Percentiles rank a stretch among this genome's conserved stretches.
phyloP scores from a whole-genome alignment of 1,140 invertebrate species.

The Halyomorpha halys region DNA sequence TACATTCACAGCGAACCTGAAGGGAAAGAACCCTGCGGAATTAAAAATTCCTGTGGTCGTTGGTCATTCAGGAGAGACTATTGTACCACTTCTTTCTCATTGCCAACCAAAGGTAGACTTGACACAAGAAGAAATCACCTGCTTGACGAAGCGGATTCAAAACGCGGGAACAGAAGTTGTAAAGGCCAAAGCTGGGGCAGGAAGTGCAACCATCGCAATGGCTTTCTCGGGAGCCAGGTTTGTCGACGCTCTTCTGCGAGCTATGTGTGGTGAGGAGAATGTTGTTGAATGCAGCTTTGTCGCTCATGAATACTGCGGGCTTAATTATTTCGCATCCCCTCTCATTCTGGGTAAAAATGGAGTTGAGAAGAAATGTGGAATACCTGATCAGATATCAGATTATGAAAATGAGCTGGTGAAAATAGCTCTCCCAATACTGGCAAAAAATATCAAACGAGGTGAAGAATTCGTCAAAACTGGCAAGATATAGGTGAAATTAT shows the following conservation, averaged over 20 bases:
- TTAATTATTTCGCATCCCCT: slow-evolving; percentile 90
- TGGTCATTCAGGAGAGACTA: slow-evolving; percentile 97
- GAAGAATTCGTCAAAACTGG: slow-evolving; percentile 74
- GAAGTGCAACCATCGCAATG: slow-evolving; percentile 98
- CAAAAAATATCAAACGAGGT: slow-evolving; percentile 91
- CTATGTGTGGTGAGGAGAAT: slow-evolving; percentile 75
- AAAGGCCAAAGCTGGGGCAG: slow-evolving; percentile 96
- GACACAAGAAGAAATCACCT: slow-evolving; percentile 59
- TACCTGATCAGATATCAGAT: slow-evolving; percentile 74
- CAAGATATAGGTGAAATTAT: too few species aligned
- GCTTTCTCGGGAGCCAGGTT: slow-evolving; percentile 93
- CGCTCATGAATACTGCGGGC: slow-evolving; percentile 76
- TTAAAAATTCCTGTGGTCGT: slow-evolving; percentile 91
- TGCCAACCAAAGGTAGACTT: slow-evolving; percentile 65
- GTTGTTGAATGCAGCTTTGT: slow-evolving; percentile 92
- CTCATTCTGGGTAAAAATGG: slow-evolving; percentile 85
- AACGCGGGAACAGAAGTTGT: slow-evolving; percentile 99
- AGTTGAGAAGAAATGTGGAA: slow-evolving; percentile 85
- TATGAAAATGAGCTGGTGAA: slow-evolving; percentile 82
- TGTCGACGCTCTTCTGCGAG: slow-evolving; percentile 64
- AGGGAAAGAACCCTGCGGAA: slow-evolving; percentile 41
- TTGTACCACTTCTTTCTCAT: slow-evolving; percentile 92
- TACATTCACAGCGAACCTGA: slow-evolving; percentile 62
- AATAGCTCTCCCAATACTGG: slow-evolving; percentile 83
- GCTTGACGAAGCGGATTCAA: slow-evolving; percentile 77